Base-by-base conservation (phyloP, 2,113 vertebrate species). In the Pelusios castaneus region DNA sequence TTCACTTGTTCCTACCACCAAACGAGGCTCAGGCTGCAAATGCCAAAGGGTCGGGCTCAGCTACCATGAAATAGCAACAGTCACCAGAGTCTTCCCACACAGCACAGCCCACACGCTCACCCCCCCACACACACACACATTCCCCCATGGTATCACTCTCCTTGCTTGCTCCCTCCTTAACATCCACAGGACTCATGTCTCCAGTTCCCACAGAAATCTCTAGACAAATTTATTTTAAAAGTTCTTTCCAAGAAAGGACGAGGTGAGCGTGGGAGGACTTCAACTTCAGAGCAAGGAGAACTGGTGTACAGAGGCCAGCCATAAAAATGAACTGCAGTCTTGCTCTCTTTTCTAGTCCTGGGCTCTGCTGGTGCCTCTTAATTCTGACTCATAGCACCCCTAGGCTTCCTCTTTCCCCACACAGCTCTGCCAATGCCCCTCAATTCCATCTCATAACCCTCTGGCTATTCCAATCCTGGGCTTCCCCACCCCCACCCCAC, bases 1-100 rank as follows among this genome's bases (percentile, higher is more conserved):
- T 45, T 75, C 1, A 70, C 95, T 97, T 97, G 97, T 97, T 97
- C 96, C 92, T 6, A 82, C 94, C 93, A 93, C 94, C 84, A 93
- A 96, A 93, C 95, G 95, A 41, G 49, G 91, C 45, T 21, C n/a
- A 92, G 84, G 94, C 94, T 90, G 94, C 93, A 91, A 96, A 96
- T 94, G 96, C 97, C 96, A 96, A 96, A 56, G 95, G 96, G 93
- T 95, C 87, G 87, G 95, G 94, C 91, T 90, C 91, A 0, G 84
- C 94, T 94, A 85, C 93, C 78, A 3, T 78, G 75, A 2, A 85
- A 29, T 88, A 88, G 89, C 89, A 82, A 70, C 29, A 2, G 90
- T 52, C 87, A 78, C 84, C 4, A 38, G 55, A 5, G 52, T 85
- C 0, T 6, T 1, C 2, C 2, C 41, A 25, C 8, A 52, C 17